Evolutionary conservation across 2,113 vertebrate species (phyloP), one percentile per base, ranked within the genome.

Genomic region (Ochotona curzoniae): DNA sequence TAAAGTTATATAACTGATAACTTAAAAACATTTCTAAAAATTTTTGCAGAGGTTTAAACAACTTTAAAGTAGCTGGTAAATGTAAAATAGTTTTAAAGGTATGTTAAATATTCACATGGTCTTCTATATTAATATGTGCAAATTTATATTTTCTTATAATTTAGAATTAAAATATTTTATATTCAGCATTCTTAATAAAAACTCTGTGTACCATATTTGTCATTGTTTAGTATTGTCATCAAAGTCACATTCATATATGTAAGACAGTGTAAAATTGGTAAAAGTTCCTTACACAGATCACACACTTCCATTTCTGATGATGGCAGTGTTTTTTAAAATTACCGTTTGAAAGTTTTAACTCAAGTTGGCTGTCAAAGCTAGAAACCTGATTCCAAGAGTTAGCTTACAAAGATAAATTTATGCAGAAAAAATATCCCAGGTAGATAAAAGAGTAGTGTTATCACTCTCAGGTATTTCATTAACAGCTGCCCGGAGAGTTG

Each of bases 381-480:
- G 61, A 92, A 83, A 87, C 54, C 51, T 84, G 57, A 89, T 76
- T 64, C 81, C 87, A 30, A 75, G 23, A 69, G 8, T 89, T 94
- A 93, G 78, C 49, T 92, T 89, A 93, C 47, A 64, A 90, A 69
- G 54, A 44, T 75, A 66, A 63, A 79, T 93, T 94, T 87, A 89
- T 66, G 44, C 54, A 89, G 71, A 63, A 80, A 57, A 91, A 73
- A 8, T 87, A 89, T 93, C 70, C 67, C 93, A 97, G 91, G 94
- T 93, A 97, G 93, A 91, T 90, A 81, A 86, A 94, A 90, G 54
- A 87, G 87, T 97, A 97, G 96, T 97, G 97, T 97, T 93, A 38
- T 93, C 82, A 93, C 74, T 92, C 73, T 94, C 91, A 95, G 81
- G 30, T 89, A 90, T 91, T 95, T 81, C 20, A 76, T 67, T 75